These are phyloP conservation scores for Strigamia crassipes DNA, from an alignment of 2,888 invertebrate genomes.

Conservation along the genomic window DNA sequence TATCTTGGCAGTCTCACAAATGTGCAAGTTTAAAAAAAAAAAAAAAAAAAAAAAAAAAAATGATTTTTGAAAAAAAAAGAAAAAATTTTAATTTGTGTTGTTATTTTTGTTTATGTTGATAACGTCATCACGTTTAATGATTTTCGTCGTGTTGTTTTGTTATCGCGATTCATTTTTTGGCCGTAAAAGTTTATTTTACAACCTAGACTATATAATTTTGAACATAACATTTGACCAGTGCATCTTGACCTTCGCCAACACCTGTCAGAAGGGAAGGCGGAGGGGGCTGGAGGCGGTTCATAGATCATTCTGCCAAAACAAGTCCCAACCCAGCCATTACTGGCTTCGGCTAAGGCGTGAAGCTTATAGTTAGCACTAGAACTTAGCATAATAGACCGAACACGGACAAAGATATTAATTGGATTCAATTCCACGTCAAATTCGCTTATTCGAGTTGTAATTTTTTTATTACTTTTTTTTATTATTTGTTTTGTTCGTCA, in stretches of 20 bases:
- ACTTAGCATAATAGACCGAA: slow-evolving; percentile 25
- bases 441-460: not conserved
- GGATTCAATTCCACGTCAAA: not conserved
- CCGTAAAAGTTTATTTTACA: not conserved
- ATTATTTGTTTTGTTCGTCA: not conserved
- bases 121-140: not conserved
- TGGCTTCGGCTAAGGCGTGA: slow-evolving; percentile 43
- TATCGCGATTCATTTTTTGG: not conserved
- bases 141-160: not conserved
- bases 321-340: slow-evolving; percentile 4
- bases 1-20: not conserved
- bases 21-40: too few relatives aligned
- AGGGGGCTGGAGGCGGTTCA: slow-evolving; percentile 10
- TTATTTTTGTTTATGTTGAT: not conserved
- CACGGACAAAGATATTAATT: slow-evolving; percentile 45
- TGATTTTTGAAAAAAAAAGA: too few relatives aligned
- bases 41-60: not conserved
- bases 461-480: not conserved
- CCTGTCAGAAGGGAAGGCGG: slow-evolving; percentile 10
- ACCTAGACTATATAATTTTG: not conserved
- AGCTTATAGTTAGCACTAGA: slow-evolving; percentile 28
- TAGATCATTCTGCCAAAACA: slow-evolving; percentile 10
- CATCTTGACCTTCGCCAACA: slow-evolving; percentile 26
- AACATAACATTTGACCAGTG: slow-evolving; percentile 14
- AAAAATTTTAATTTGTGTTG: not conserved